Base-by-base conservation (phyloP, 2,113 vertebrate genomes). In the Illadopsis cleaveri region DNA sequence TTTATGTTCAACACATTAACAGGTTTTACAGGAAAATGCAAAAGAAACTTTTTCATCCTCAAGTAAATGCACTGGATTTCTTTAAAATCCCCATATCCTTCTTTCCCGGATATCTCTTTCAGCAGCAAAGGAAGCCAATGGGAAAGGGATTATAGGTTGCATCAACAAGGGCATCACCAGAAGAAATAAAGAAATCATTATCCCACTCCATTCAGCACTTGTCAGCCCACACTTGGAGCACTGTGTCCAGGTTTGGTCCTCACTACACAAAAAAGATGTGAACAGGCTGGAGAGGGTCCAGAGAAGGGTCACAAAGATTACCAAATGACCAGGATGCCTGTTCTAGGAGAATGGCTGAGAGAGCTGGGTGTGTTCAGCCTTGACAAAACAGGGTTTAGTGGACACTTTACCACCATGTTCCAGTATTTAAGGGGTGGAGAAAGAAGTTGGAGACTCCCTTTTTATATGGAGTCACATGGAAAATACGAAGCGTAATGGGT, bases 401-500 rank as follows among this genome's bases (percentile, higher is more conserved):
- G 37, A 44, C 1, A 44, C 7, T 33, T 24, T 24, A 9, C 33
- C 76, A 58, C 27, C 19, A 24, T 13, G 10, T 73, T 51, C 44
- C 44, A 15, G 28, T 12, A 65, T 51, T 24, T 73, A 38, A 66
- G 73, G 51, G 15, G 28, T 24, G 33, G 12, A 15, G 15, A n/a
- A 66, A 66, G 37, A 51, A 65, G 5, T 1, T 21, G 38, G 28
- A 51, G 37, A 14, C 3, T 58, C 19, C 6, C 10, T 73, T 58
- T 66, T 24, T 14, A 45, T 7, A 24, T 58, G 33, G 28, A 82
- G 15, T 30, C 51, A 30, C 45, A n/a, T 30, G 45, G 53, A 60
- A 38, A 66, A 58, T 58, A 45, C 0, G 0, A 45, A 18, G 19
- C 15, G 7, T 45, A 66, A 45, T 21, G 11, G 10, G 28, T 73